phyloP scores from a whole-genome alignment of 2,113 vertebrate genomes.

The Pedionomus torquatus region DNA sequence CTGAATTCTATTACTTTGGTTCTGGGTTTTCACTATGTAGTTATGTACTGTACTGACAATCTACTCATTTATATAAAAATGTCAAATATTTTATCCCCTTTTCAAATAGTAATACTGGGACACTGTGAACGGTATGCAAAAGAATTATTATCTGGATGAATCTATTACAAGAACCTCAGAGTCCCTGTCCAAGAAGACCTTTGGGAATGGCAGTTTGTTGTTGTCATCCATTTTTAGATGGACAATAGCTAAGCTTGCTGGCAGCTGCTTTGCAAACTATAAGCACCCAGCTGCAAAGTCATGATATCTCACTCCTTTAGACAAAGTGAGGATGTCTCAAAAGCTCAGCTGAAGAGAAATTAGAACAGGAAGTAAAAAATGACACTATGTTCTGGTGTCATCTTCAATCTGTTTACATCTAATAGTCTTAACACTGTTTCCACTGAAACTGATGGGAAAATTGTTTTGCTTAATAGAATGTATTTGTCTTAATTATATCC shows the following conservation, averaged over 20 bases:
- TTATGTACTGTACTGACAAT: not conserved
- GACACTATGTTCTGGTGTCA: not conserved
- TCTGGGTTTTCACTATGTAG: not conserved
- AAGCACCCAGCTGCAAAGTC: not conserved
- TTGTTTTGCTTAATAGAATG: not conserved
- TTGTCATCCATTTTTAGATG: not conserved
- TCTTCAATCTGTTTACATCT: not conserved
- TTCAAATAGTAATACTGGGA: not conserved
- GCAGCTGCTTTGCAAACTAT: not conserved
- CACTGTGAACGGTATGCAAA: not conserved
- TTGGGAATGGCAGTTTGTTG: not conserved
- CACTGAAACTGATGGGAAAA: not conserved
- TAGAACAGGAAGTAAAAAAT: not conserved
- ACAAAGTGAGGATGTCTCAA: not conserved
- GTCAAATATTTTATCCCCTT: not conserved
- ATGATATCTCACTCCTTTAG: not conserved
- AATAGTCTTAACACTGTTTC: not conserved
- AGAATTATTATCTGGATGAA: not conserved
- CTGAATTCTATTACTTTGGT: not conserved
- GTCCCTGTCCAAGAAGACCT: not conserved
- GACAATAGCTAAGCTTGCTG: not conserved
- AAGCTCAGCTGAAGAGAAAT: slow-evolving; percentile 3
- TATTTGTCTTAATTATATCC: not conserved
- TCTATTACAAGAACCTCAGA: not conserved
- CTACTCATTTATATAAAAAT: not conserved